These are phyloP conservation scores for Liopterus haemorrhoidalis DNA, from an alignment of 2,888 invertebrate genomes.

Conservation along the genomic window DNA sequence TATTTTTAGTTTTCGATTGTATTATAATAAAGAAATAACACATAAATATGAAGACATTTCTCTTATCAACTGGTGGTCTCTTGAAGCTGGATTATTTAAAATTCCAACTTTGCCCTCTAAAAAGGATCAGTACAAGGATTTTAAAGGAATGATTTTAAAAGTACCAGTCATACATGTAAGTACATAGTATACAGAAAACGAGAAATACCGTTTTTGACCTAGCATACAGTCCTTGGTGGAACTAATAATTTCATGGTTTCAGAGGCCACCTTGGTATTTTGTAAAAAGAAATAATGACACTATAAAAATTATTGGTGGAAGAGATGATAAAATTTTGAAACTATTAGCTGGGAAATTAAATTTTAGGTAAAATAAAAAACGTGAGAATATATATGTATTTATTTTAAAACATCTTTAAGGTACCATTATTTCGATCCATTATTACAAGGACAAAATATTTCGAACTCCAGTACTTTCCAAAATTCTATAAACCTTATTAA, in stretches of 20 bases:
- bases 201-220: neutral
- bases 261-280: constrained; percentile 72
- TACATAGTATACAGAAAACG: constrained; percentile 14
- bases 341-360: constrained; percentile 62
- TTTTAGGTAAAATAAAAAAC: constrained; percentile 50
- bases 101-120: constrained; percentile 61
- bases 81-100: constrained; percentile 54
- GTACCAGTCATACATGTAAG: constrained; percentile 70
- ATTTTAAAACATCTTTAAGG: too few species aligned
- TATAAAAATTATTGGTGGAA: constrained; percentile 60
- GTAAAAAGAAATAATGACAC: constrained; percentile 56
- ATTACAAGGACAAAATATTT: constrained; percentile 60
- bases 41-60: constrained; percentile 53
- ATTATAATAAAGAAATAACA: constrained; percentile 65
- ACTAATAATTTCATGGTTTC: constrained; percentile 21
- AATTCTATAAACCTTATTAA: constrained; percentile 68
- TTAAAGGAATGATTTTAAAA: constrained; percentile 57
- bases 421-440: constrained; percentile 68
- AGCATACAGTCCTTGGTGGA: neutral
- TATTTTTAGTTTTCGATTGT: constrained; percentile 57
- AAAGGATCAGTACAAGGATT: constrained; percentile 58
- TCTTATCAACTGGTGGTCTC: constrained; percentile 70
- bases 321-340: constrained; percentile 63
- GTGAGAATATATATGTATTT: too few species aligned
- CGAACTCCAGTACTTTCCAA: constrained; percentile 63